phyloP scores from a whole-genome alignment of 2,113 vertebrate genomes.

The Mustela lutreola region DNA sequence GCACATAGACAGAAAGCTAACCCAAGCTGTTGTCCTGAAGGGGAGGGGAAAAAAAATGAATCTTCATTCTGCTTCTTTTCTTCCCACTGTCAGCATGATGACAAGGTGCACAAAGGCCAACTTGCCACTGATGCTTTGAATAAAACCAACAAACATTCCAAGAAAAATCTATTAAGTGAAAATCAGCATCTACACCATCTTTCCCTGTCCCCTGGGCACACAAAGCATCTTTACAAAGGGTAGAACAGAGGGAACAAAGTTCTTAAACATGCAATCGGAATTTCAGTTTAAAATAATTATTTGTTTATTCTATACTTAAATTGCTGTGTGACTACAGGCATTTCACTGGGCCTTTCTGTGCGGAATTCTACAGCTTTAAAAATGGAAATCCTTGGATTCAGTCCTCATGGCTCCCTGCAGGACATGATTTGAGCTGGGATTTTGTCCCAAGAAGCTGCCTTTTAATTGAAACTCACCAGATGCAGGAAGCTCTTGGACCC shows the following conservation, averaged over 20 bases:
- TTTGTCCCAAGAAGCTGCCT: not conserved
- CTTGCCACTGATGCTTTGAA: not conserved
- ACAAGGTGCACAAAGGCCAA: not conserved
- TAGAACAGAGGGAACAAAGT: not conserved
- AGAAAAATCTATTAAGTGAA: conserved; percentile 22
- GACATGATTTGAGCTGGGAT: not conserved
- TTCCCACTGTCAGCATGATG: not conserved
- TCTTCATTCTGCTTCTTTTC: conserved; percentile 39
- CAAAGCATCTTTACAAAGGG: not conserved
- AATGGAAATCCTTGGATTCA: not conserved
- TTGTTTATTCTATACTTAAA: conserved; percentile 19
- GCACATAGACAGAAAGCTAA: conserved; percentile 44
- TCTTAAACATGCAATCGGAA: not conserved
- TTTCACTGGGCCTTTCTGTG: conserved; percentile 18
- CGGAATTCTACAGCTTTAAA: not conserved
- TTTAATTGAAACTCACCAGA: not conserved
- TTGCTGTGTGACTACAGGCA: not conserved
- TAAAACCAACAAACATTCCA: not conserved
- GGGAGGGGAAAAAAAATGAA: not conserved
- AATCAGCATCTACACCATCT: not conserved
- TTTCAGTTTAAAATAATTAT: not conserved
- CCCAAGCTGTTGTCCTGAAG: not conserved
- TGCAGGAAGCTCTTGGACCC: not conserved
- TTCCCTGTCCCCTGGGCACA: not conserved
- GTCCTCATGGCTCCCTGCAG: not conserved